phyloP scores from a whole-genome alignment of 1,140 invertebrate species.

The Leptopilina boulardi region DNA sequence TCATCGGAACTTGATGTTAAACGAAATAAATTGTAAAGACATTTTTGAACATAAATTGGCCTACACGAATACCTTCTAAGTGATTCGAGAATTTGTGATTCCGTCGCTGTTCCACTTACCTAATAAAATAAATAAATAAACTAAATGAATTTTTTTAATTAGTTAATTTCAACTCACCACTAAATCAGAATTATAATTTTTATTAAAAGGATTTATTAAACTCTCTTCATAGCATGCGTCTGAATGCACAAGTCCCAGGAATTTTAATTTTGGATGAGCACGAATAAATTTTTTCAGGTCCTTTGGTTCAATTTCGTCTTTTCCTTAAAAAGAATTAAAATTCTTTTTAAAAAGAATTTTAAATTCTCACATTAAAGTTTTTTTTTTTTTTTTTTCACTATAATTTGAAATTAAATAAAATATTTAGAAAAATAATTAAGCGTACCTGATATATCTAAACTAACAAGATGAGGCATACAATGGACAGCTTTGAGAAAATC shows the following conservation, averaged over 20 bases:
- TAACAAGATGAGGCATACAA: slow-evolving; percentile 79
- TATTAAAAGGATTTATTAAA: slow-evolving; percentile 75
- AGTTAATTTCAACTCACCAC: slow-evolving; percentile 66
- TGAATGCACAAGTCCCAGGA: slow-evolving; percentile 81
- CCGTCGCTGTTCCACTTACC: slow-evolving; percentile 81
- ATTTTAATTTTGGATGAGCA: slow-evolving; percentile 76
- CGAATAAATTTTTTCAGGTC: slow-evolving; percentile 77
- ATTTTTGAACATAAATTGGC: slow-evolving; percentile 83
- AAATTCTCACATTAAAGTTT: not conserved
- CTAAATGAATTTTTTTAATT: slow-evolving; percentile 10
- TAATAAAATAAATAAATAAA: slow-evolving; percentile 63
- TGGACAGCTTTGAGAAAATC: slow-evolving; percentile 74
- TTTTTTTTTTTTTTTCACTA: not conserved
- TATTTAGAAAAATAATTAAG: too few relatives aligned
- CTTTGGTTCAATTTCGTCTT: slow-evolving; percentile 77
- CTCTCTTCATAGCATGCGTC: slow-evolving; percentile 79
- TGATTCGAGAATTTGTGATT: slow-evolving; percentile 81
- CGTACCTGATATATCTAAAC: slow-evolving; percentile 83
- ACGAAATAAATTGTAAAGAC: slow-evolving; percentile 84
- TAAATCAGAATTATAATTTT: slow-evolving; percentile 72
- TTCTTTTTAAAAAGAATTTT: not conserved
- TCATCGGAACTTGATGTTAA: slow-evolving; percentile 79
- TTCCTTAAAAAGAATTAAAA: slow-evolving; percentile 65
- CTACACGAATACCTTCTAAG: slow-evolving; percentile 80
- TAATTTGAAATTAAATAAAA: slow-evolving; percentile 31